A percentile compares a stretch with the other conserved stretches of the same genome.
phyloP scores from a whole-genome alignment of 1,140 invertebrate genomes.

The Whitmania pigra region DNA sequence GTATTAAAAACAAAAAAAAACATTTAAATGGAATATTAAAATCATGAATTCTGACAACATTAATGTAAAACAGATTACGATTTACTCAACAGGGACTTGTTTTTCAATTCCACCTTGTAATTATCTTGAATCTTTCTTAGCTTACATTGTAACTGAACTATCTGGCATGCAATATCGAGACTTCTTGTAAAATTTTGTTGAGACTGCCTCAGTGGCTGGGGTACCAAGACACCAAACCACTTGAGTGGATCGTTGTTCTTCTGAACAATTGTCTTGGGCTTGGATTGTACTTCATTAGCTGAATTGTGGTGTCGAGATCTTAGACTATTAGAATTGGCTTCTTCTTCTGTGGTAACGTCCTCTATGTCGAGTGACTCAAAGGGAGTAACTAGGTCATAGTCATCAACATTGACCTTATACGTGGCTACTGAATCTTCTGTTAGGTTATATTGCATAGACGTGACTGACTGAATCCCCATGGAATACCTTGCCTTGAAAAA shows the following conservation, averaged over 20 bases:
- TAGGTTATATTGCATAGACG: constrained; percentile 6
- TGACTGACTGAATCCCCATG: constrained; percentile 13
- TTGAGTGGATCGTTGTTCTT: constrained; percentile 28
- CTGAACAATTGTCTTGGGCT: not conserved
- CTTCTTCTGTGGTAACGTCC: not conserved
- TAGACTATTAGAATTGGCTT: not conserved
- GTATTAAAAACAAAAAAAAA: not conserved
- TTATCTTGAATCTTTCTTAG: not conserved
- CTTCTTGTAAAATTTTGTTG: constrained; percentile 29
- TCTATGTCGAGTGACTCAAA: not conserved
- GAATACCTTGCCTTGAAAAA: constrained; percentile 13
- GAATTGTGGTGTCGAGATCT: not conserved
- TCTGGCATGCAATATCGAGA: constrained; percentile 19
- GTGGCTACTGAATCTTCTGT: not conserved
- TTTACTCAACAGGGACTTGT: not conserved
- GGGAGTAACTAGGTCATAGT: not conserved
- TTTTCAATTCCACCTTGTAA: not conserved
- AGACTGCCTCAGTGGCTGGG: constrained; percentile 31
- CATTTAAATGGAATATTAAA: not conserved
- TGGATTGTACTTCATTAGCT: not conserved
- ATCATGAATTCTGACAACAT: no score
- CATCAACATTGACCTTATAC: not conserved
- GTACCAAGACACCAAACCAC: constrained; percentile 36
- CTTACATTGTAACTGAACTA: constrained; percentile 13
- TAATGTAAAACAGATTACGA: not conserved